These are phyloP conservation scores for Drosophila neonasuta DNA, from an alignment of 2,888 invertebrate genomes.

Conservation along the genomic window DNA sequence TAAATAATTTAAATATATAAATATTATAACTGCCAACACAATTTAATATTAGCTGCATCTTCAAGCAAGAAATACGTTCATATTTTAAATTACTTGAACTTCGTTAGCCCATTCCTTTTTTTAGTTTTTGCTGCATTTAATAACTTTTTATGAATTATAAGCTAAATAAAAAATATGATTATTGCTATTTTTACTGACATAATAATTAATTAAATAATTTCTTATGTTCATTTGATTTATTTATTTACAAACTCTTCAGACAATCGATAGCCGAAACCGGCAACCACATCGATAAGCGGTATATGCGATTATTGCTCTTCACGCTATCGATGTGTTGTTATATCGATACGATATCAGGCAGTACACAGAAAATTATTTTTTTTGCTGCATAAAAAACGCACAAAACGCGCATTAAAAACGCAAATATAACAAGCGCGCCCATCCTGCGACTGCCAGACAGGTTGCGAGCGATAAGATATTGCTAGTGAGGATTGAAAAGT, in stretches of 20 bases:
- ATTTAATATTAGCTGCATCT: too few relatives aligned
- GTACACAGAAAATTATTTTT: conserved; percentile 70
- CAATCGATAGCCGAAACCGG: conserved; percentile 27
- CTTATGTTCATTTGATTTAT: background rate
- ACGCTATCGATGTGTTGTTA: conserved; percentile 39
- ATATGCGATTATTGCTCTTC: background rate
- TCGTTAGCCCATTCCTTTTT: too few relatives aligned
- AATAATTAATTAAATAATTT: too few relatives aligned
- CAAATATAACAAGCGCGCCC: conserved; percentile 40
- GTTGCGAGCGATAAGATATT: conserved; percentile 24
- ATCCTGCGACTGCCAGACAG: conserved; percentile 39
- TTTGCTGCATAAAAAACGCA: conserved; percentile 67
- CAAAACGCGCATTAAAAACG: conserved; percentile 59
- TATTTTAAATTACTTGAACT: too few relatives aligned
- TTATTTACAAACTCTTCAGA: background rate
- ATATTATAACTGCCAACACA: too few relatives aligned
- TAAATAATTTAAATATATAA: background rate
- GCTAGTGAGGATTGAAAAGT: conserved; percentile 11
- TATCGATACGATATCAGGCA: conserved; percentile 57
- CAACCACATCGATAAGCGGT: conserved; percentile 10
- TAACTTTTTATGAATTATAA: too few relatives aligned
- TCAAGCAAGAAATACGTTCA: too few relatives aligned
- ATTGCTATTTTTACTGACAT: too few relatives aligned
- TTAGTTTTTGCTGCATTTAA: too few relatives aligned
- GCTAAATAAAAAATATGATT: too few relatives aligned